phyloP scores from a whole-genome alignment of 2,797 vertebrate species.

The Eidolon dupreanum region DNA sequence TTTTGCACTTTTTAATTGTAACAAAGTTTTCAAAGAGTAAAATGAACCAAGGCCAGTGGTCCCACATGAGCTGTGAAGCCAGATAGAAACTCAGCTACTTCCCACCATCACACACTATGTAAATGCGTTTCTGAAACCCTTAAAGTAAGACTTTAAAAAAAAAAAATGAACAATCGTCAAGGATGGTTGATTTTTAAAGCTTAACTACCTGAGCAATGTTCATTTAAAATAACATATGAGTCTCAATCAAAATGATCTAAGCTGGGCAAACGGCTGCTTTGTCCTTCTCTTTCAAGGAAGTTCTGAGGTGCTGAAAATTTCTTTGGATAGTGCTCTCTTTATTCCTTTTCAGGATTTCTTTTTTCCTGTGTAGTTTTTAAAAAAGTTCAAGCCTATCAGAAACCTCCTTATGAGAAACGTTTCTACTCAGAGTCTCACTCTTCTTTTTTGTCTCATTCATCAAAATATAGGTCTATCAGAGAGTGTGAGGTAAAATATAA shows the following conservation, averaged over 20 bases:
- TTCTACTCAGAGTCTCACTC: neutral
- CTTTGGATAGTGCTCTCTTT: conserved; percentile 5
- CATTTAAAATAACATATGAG: conserved; percentile 82
- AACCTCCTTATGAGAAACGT: conserved; percentile 14
- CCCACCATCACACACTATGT: neutral
- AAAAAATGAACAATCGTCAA: conserved; percentile 77
- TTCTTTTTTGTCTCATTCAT: neutral
- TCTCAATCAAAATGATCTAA: conserved; percentile 76
- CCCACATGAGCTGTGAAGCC: neutral
- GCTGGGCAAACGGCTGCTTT: conserved; percentile 73
- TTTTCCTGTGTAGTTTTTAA: neutral
- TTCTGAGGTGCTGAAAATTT: conserved; percentile 56
- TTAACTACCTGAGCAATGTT: conserved; percentile 79
- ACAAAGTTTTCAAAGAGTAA: conserved; percentile 71
- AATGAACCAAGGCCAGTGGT: conserved; percentile 7
- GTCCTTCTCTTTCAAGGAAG: conserved; percentile 75
- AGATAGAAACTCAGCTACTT: neutral
- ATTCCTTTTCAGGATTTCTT: neutral
- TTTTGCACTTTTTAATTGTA: neutral
- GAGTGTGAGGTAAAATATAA: neutral
- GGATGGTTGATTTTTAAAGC: conserved; percentile 80
- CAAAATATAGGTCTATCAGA: neutral
- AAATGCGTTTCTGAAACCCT: conserved; percentile 74
- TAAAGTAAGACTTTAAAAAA: conserved; percentile 69
- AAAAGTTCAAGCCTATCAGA: neutral